Base-by-base conservation (phyloP, 2,888 invertebrate genomes). In the Beris morrisii region DNA sequence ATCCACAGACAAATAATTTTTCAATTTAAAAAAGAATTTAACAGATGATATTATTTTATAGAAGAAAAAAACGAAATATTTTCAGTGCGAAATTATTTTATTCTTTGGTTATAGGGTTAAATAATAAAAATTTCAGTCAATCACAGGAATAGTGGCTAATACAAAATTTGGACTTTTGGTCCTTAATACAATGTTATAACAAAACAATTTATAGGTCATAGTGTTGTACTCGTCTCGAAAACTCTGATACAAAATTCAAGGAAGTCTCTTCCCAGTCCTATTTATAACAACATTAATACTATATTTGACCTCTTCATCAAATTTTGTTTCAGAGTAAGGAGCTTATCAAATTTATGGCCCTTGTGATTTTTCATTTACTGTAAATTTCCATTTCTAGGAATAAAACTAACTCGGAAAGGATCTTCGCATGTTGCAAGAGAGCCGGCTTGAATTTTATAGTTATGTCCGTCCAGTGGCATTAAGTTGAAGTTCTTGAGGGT, bases 401-500 rank as follows among this genome's bases (percentile, higher is more conserved):
- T 44, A 52, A 86, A 84, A 68, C 76, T 76, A 70, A 87, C 84
- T 70, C 79, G 79, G 72, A 81, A 85, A 0, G 83, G 82, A 15
- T 82, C 75, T 70, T 77, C 79, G 1, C 83, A 83, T 52, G 86
- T 76, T 0, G 86, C 86, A 52, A 87, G 77, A 58, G 83, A 83
- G 5, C 86, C 86, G 50, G 84, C 80, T 0, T 84, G 83, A 13
- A 86, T 82, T 67, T 80, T 79, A 73, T 86, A 86, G 61, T 73
- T 73, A 69, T 82, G 81, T 4, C 76, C 79, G 15, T 79, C 75
- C 3, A 80, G 76, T 4, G 85, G 82, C 13, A 77, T 64, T 46
- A 88, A 78, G 52, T 80, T 81, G 73, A 82, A 87, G 68, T 83
- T 81, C 74, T 86, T 85, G 65, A 87, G 74, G 15, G 87, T 71